A percentile compares a stretch with the other conserved stretches of the same genome.
Evolutionary conservation across 2,888 invertebrate genomes (phyloP).

Genomic region (Cosmopolites sordidus): DNA sequence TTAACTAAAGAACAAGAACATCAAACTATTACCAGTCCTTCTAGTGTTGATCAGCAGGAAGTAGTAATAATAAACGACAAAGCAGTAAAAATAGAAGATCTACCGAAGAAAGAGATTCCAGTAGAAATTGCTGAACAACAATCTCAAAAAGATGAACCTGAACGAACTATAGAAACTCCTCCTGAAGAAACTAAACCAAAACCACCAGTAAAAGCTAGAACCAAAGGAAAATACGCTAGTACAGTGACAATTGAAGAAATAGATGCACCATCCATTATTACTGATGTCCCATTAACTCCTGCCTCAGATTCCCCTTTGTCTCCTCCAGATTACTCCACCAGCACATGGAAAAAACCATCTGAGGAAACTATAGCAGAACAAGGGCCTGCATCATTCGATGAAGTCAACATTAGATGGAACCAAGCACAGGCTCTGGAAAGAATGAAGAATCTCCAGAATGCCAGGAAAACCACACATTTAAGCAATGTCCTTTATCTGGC

Average conservation of each 20-base stretch:
- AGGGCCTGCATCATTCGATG: conserved; percentile 38
- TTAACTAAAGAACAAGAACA: conserved; percentile 29
- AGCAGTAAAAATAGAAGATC: conserved; percentile 26
- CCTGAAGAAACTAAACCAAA: conserved; percentile 24
- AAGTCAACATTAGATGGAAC: conserved; percentile 50
- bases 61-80: conserved; percentile 32
- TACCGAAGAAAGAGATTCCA: not conserved
- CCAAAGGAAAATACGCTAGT: conserved; percentile 46
- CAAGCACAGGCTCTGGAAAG: conserved; percentile 55
- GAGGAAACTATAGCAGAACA: conserved; percentile 28
- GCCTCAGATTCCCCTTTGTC: conserved; percentile 45
- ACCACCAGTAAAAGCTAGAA: conserved; percentile 36
- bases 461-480: conserved; percentile 54
- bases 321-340: conserved; percentile 39
- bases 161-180: not conserved
- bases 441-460: conserved; percentile 54
- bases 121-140: not conserved
- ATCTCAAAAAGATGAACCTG: not conserved
- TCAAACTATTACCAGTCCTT: conserved; percentile 11
- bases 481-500: conserved; percentile 61
- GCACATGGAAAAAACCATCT: conserved; percentile 32
- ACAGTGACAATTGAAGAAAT: conserved; percentile 55
- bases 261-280: conserved; percentile 48
- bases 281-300: conserved; percentile 52
- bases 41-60: conserved; percentile 4